Base-by-base conservation (phyloP, 2,888 invertebrate genomes). In the Tetranychus piercei region DNA sequence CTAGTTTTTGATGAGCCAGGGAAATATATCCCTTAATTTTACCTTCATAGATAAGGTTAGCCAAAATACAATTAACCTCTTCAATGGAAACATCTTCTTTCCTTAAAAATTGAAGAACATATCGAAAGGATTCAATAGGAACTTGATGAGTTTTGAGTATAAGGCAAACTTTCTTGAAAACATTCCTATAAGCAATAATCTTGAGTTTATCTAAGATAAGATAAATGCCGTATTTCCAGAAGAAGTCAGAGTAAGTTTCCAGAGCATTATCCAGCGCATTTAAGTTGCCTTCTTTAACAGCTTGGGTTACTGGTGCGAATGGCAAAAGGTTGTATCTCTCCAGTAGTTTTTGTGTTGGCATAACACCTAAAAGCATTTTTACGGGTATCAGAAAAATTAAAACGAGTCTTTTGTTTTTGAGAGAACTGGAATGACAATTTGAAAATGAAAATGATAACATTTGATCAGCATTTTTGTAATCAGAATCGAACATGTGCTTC, bases 1-100 rank as follows among this genome's bases (percentile, higher is more conserved):
- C 97, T 75, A 99, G 87, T 84, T 95, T 96, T 82, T 94, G 90
- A 83, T 99, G 96, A 80, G 92, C 91, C 84, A 94, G 90, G 0
- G 96, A 95, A 81, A 99, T 94, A 83, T 99, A 99, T 0, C 99
- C 97, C 82, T 96, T 96, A 79, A 99, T 93, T 85, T 94, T 95
- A 43, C 93, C 93, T 83, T 95, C 94, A 81, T 88, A 92, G 80
- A 99, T 97, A 74, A 99, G 87, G 85, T 96, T 97, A 1, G 95
- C 94, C 4, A 97, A 88, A 80, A 97, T 91, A 83, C 97, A 97
- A 80, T 94, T 91, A 0, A 94, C 92, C 83, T 97, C 96, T 82
- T 95, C 95, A 79, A 90, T 86, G 81, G 94, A 92, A 3, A 94
- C 90, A 80, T 94, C 92, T 44, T 84, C 84, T 64, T 87, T 88